Evolutionary conservation across 2,888 invertebrate species (phyloP), one percentile per base, ranked within the genome.

Genomic region (Andrena flavipes): DNA sequence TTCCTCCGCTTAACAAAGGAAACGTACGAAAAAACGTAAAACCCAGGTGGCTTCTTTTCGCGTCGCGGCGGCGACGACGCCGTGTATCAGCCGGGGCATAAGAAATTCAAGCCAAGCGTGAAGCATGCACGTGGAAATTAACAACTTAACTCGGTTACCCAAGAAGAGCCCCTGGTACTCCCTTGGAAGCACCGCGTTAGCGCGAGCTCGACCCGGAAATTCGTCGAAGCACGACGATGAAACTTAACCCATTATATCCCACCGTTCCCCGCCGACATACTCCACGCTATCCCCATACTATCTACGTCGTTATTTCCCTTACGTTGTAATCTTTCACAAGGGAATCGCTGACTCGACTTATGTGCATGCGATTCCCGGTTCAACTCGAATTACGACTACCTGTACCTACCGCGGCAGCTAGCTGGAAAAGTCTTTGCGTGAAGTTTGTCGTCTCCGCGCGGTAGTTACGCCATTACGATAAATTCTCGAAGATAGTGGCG

Each of bases 191-290:
- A 82, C 62, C 87, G 85, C 87, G 84, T 84, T 84, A 82, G 86
- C 79, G 84, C 83, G 79, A 79, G 85, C 88, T 85, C 84, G 89
- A 88, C 90, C 90, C 89, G 90, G 87, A 91, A 91, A 90, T 90
- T 91, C 87, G 86, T 82, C 88, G 84, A 85, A 90, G 89, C 90
- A 90, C 91, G 90, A 89, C 90, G 89, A 88, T 87, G 90, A 91
- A 91, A 91, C 91, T 91, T 91, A 90, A 90, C 84, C 91, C 91
- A 91, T 91, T 91, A 91, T 90, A 90, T 89, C 84, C 82, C 84
- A 70, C 88, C 74, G 67, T 74, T 54, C 76, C 13, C 69, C 35
- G 54, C 48, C 35, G 30, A 63, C 78, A 54, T 74, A 60, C 76
- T 69, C 81, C 69, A 33, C 48, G 51, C 83, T 51, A 20, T 87